Base-by-base conservation (phyloP, 2,113 vertebrate genomes). In the Chaetura pelagica region DNA sequence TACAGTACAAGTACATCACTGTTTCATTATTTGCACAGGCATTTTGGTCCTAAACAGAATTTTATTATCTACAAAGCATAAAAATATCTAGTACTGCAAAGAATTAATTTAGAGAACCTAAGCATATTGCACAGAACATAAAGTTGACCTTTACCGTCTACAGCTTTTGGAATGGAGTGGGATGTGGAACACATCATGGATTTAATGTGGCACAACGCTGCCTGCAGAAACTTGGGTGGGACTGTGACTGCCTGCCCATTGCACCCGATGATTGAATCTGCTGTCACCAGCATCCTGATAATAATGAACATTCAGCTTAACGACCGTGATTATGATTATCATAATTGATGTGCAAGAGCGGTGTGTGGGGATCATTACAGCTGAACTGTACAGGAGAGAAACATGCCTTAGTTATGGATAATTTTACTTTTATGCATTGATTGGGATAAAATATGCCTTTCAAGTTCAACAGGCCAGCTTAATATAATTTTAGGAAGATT, bases 291-390 rank as follows among this genome's bases (percentile, higher is more conserved):
- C 97, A 98, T 98, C 98, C 98, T 98, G 98, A 98, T 98, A 98
- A 98, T 99, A 98, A 99, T 98, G 98, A 99, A 98, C 98, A 97
- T 98, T 98, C 98, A 86, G 98, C 97, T 98, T 99, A 98, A 98
- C 75, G 98, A 98, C 98, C 98, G 95, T 98, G 98, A 98, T 98
- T 98, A 98, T 98, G 98, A 98, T 99, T 97, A 98, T 98, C 97
- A 97, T 99, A 99, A 99, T 99, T 98, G 98, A 99, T 98, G 98
- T 98, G 98, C 97, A 91, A 98, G 97, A 96, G 97, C 97, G 97
- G 93, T 96, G 97, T 97, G 97, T 97, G 97, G 92, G 98, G 97
- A 98, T 98, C 98, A 98, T 98, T 98, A 98, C 97, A 96, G 96
- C 96, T 97, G 97, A 98, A 97, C 98, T 98, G 97, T 96, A 97